A percentile compares a stretch with the other conserved stretches of the same genome.
Conservation (phyloP, 2,888 invertebrate genomes). For the Pachliopta kotzebuea region DNA sequence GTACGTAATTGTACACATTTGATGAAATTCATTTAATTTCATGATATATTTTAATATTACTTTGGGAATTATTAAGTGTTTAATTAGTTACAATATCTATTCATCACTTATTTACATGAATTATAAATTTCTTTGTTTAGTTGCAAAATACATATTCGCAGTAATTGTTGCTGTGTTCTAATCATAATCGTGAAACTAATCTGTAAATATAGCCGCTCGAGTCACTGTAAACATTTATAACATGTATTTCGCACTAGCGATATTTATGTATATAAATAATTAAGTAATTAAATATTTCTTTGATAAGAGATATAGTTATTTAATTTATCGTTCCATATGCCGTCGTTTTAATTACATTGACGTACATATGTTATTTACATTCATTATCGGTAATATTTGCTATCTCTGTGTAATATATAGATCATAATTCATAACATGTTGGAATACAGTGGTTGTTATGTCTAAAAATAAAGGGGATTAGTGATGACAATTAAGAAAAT, state of each 20-base stretch:
- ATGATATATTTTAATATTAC: background rate
- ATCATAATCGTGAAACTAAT: background rate
- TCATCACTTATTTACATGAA: background rate
- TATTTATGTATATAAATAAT: conserved; percentile 21
- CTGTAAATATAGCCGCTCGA: background rate
- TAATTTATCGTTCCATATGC: conserved; percentile 29
- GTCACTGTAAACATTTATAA: conserved; percentile 1
- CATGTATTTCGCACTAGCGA: conserved; percentile 11
- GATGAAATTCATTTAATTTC: background rate
- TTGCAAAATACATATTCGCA: background rate
- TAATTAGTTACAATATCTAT: background rate
- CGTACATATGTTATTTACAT: conserved; percentile 31
- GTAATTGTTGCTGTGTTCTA: background rate
- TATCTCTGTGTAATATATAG: conserved; percentile 19
- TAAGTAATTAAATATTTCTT: conserved; percentile 22
- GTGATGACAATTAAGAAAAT: background rate
- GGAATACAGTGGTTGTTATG: background rate
- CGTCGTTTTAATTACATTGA: conserved; percentile 31
- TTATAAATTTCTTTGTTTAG: background rate
- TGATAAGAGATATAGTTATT: conserved; percentile 27
- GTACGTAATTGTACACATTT: background rate
- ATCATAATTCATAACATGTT: conserved; percentile 8
- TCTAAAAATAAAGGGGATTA: conserved; percentile 14
- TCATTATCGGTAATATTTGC: conserved; percentile 14
- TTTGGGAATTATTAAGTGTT: background rate